Percentiles rank a stretch among this genome's conserved stretches.
These are phyloP conservation scores for Caenorhabditis panamensis DNA, from an alignment of 2,888 invertebrate genomes.

Conservation along the genomic window DNA sequence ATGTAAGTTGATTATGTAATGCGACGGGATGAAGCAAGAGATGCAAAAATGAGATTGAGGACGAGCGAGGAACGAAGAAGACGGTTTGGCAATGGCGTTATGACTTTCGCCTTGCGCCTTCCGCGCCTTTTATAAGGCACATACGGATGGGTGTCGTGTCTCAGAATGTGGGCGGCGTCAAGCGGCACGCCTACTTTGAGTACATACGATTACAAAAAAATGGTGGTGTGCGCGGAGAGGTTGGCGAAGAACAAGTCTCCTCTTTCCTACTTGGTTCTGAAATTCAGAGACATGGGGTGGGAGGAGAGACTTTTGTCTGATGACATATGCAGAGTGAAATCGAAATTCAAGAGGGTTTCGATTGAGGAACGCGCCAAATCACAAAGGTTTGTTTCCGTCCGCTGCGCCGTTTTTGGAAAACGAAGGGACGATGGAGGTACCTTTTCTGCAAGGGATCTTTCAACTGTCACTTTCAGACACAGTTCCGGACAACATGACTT, in stretches of 20 bases:
- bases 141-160: constrained; percentile 42
- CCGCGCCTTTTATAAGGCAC: constrained; percentile 58
- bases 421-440: no score
- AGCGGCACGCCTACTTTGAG: constrained; percentile 59
- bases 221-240: constrained; percentile 38
- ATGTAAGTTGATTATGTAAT: constrained; percentile 50
- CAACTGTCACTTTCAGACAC: background rate
- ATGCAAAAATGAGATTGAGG: constrained; percentile 45
- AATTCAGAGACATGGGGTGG: constrained; percentile 11
- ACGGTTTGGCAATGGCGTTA: constrained; percentile 41
- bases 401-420: constrained; percentile 23
- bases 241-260: constrained; percentile 22
- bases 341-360: constrained; percentile 57
- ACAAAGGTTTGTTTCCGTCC: constrained; percentile 10
- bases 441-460: background rate
- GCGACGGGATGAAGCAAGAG: constrained; percentile 12
- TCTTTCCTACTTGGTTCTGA: constrained; percentile 9
- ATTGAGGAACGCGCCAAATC: constrained; percentile 38
- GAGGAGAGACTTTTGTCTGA: constrained; percentile 21
- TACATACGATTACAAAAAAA: constrained; percentile 61
- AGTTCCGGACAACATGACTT: no score
- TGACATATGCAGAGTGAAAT: constrained; percentile 51
- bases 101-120: constrained; percentile 54
- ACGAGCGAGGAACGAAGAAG: constrained; percentile 37
- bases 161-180: constrained; percentile 47